Percentiles rank a stretch among this genome's conserved stretches.
These are phyloP conservation scores for Siniperca obscura DNA, from an alignment of 2,797 vertebrate genomes.

Conservation along the genomic window DNA sequence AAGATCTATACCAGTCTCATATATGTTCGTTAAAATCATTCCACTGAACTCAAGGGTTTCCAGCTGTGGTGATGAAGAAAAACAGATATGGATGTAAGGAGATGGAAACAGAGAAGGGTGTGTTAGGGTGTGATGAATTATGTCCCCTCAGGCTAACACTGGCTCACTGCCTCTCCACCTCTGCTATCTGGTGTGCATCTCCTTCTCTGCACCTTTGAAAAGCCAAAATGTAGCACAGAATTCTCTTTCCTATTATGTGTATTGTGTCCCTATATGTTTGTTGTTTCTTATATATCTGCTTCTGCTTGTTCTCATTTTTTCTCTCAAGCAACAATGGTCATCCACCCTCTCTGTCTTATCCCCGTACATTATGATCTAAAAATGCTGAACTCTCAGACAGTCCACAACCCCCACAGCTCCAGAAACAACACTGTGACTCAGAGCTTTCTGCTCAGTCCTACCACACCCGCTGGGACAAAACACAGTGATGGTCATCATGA, in stretches of 20 bases:
- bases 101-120: constrained; percentile 36
- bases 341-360: constrained; percentile 36
- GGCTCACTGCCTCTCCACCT: constrained; percentile 11
- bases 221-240: background rate
- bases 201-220: constrained; percentile 18
- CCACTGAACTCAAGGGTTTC: constrained; percentile 9
- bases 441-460: constrained; percentile 48
- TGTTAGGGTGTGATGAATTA: constrained; percentile 30
- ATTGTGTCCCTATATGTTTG: background rate
- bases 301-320: background rate
- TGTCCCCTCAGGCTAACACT: constrained; percentile 23
- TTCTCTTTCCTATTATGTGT: background rate
- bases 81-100: constrained; percentile 15
- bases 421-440: constrained; percentile 57
- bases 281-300: constrained; percentile 2
- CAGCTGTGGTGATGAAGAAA: constrained; percentile 40
- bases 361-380: constrained; percentile 38
- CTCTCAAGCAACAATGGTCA: constrained; percentile 8
- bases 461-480: constrained; percentile 46
- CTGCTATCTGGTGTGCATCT: constrained; percentile 23
- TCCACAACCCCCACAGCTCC: constrained; percentile 33
- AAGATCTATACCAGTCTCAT: background rate
- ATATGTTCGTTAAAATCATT: constrained; percentile 15
- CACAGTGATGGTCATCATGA: constrained; percentile 37
- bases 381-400: constrained; percentile 15